Base-by-base conservation (phyloP, 2,797 vertebrate species). In the Esox lucius region DNA sequence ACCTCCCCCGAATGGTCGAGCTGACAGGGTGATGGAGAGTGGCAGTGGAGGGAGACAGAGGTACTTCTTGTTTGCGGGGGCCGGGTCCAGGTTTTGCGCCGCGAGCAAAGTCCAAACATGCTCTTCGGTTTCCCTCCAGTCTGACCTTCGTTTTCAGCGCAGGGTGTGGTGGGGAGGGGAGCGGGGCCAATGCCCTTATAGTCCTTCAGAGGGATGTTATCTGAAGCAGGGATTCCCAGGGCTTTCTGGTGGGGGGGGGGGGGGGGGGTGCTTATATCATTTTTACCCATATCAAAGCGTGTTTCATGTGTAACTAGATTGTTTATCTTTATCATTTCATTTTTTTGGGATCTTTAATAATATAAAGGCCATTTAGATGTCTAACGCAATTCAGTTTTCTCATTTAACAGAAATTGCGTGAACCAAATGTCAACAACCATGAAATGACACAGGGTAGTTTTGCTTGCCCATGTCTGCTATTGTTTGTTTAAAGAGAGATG, bases 21-120 rank as follows among this genome's bases (percentile, higher is more conserved):
- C 80, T 86, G 85, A 89, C 87, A 87, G 85, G 83, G 51, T 84
- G 85, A 87, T 81, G 85, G 80, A 89, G 85, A 79, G 89, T 1
- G 70, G 62, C 3, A 59, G 48, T 75, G 73, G 75, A 70, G 74
- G 80, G 51, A 35, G 5, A 88, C 87, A 88, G 87, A 87, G 87
- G 82, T 79, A 76, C 74, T 80, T 85, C 83, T 89, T 90, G 78
- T 48, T 78, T 31, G 72, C 79, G 67, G 28, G 28, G 53, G 7
- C 70, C 11, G 17, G 75, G 65, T n/a, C 73, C 80, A 56, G 78
- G 61, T 82, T 82, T 86, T 84, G 76, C 72, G 65, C 70, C 72
- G 70, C 64, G 76, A 71, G 68, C 9, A 74, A 61, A 83, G 72
- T 83, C 75, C 75, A 83, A 80, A 83, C 83, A 80, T 33, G 12